phyloP scores from a whole-genome alignment of 1,140 invertebrate species.

The Brachionus rotundiformis region DNA sequence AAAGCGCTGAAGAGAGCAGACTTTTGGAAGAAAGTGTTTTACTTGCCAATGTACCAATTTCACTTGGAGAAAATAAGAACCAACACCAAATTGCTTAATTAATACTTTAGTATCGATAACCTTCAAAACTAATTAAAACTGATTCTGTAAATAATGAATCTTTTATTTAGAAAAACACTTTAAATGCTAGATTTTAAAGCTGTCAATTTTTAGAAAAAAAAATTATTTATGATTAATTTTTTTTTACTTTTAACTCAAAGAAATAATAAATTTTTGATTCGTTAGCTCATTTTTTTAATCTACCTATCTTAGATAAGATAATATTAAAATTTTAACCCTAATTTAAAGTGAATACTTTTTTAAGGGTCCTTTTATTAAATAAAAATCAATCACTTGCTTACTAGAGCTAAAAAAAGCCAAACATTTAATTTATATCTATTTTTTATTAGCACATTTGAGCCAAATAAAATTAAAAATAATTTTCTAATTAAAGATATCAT shows the following conservation, averaged over 20 bases:
- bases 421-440: too few relatives aligned
- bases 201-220: not conserved
- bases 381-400: too few relatives aligned
- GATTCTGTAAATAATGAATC: conserved; percentile 8
- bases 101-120: too few relatives aligned
- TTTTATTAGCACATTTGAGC: too few relatives aligned
- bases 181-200: not conserved
- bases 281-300: too few relatives aligned
- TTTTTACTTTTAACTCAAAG: not conserved
- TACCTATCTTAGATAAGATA: too few relatives aligned
- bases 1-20: not conserved
- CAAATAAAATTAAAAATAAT: too few relatives aligned
- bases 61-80: conserved; percentile 5
- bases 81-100: conserved; percentile 30
- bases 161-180: not conserved
- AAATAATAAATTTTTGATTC: not conserved
- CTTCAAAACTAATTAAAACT: not conserved
- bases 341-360: too few relatives aligned
- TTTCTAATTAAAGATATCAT: too few relatives aligned
- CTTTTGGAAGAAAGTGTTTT: not conserved
- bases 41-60: conserved; percentile 3
- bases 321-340: too few relatives aligned
- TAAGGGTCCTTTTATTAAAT: too few relatives aligned
- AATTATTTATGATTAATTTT: not conserved
- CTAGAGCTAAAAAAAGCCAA: too few relatives aligned